A percentile compares a stretch with the other conserved stretches of the same genome.
phyloP scores from a whole-genome alignment of 2,888 invertebrate species.

The Idaea dimidiata region DNA sequence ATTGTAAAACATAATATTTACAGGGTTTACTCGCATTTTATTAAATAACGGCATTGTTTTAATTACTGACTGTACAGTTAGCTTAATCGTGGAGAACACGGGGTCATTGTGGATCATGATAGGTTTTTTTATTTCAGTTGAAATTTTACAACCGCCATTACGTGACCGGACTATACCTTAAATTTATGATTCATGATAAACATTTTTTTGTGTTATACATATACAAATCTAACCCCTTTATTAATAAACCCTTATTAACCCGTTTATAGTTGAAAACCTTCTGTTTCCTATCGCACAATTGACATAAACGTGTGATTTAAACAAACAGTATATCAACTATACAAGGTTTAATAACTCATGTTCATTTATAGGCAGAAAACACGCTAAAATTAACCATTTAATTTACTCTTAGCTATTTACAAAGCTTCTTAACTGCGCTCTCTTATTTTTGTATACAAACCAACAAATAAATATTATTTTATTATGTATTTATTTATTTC shows the following conservation, averaged over 20 bases:
- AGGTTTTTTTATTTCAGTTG: neutral
- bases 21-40: too few relatives aligned
- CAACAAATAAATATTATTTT: conserved; percentile 18
- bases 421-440: conserved; percentile 37
- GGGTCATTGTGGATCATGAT: too few relatives aligned
- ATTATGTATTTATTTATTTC: neutral
- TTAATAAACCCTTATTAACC: too few relatives aligned
- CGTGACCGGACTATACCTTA: neutral
- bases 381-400: conserved; percentile 42
- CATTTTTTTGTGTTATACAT: conserved; percentile 31
- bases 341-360: conserved; percentile 7
- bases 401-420: conserved; percentile 41
- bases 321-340: too few relatives aligned
- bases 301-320: too few relatives aligned
- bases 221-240: conserved; percentile 18
- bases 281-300: too few relatives aligned
- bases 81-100: too few relatives aligned
- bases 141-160: neutral
- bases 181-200: neutral
- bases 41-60: too few relatives aligned
- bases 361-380: conserved; percentile 35
- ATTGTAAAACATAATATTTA: too few relatives aligned
- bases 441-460: conserved; percentile 7
- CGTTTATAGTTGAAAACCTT: too few relatives aligned
- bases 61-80: too few relatives aligned